Evolutionary conservation across 2,113 vertebrate genomes (phyloP).

Genomic region (Burhinus bistriatus): DNA sequence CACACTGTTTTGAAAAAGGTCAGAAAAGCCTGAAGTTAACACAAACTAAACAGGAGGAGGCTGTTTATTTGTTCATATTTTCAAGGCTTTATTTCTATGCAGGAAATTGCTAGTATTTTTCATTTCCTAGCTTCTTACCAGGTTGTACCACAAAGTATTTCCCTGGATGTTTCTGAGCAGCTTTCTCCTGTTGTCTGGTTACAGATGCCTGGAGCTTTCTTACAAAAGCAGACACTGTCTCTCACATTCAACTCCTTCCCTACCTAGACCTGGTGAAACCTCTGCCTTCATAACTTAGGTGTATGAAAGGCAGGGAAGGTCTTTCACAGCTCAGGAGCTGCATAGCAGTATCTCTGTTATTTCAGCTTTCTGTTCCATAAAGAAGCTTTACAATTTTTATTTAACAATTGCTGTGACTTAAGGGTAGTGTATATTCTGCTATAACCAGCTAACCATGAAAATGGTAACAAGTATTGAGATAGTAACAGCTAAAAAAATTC

Average conservation of each 20-base stretch:
- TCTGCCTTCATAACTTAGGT: background rate
- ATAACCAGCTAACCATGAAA: background rate
- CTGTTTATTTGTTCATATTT: background rate
- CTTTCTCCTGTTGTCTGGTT: background rate
- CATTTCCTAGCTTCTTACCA: background rate
- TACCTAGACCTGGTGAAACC: background rate
- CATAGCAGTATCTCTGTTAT: background rate
- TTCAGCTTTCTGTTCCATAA: background rate
- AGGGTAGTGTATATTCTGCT: background rate
- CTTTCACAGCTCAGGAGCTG: background rate
- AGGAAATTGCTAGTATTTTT: background rate
- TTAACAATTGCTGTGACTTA: background rate
- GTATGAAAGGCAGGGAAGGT: background rate
- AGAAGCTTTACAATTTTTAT: background rate
- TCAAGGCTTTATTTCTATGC: background rate
- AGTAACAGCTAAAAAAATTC: background rate
- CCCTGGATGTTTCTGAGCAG: background rate
- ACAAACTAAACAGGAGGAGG: background rate
- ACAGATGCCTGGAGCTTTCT: background rate
- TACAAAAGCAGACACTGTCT: background rate
- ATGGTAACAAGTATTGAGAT: background rate
- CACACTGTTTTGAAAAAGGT: background rate
- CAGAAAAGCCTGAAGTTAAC: background rate
- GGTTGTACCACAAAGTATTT: background rate
- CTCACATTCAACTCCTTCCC: background rate